phyloP scores from a whole-genome alignment of 2,797 vertebrate genomes.

The Ispidina picta region DNA sequence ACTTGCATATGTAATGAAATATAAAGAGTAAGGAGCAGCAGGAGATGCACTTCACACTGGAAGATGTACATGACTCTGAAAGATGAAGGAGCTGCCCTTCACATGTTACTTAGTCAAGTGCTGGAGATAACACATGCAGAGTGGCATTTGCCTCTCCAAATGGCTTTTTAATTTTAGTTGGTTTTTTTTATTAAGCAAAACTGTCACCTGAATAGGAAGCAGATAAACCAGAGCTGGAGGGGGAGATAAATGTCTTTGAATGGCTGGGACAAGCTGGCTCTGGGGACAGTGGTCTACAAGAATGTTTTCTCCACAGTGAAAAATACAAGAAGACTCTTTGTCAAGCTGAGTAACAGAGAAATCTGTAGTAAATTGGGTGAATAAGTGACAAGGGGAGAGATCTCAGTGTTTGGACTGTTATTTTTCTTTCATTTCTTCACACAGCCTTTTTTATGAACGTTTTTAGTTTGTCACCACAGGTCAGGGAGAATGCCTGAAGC shows the following conservation, averaged over 20 bases:
- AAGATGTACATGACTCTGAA: neutral
- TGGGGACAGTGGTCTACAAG: neutral
- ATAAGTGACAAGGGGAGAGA: neutral
- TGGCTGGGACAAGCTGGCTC: neutral
- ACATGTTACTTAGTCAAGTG: neutral
- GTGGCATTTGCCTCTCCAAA: neutral
- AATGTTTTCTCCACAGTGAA: neutral
- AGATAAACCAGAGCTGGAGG: neutral
- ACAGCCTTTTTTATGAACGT: accelerated
- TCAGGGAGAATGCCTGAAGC: neutral
- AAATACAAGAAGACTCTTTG: neutral
- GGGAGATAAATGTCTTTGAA: neutral
- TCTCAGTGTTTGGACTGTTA: neutral
- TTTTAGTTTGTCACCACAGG: neutral
- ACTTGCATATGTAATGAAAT: neutral
- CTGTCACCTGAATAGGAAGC: neutral
- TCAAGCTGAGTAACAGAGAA: neutral
- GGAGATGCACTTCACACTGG: neutral
- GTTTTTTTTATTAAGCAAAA: neutral
- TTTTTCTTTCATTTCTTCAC: neutral
- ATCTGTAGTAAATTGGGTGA: neutral
- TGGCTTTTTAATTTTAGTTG: neutral
- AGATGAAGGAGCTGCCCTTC: neutral
- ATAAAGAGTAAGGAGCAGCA: neutral
- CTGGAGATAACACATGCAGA: neutral